phyloP scores from a whole-genome alignment of 2,888 invertebrate species.

The Dasysyrphus albostriatus region DNA sequence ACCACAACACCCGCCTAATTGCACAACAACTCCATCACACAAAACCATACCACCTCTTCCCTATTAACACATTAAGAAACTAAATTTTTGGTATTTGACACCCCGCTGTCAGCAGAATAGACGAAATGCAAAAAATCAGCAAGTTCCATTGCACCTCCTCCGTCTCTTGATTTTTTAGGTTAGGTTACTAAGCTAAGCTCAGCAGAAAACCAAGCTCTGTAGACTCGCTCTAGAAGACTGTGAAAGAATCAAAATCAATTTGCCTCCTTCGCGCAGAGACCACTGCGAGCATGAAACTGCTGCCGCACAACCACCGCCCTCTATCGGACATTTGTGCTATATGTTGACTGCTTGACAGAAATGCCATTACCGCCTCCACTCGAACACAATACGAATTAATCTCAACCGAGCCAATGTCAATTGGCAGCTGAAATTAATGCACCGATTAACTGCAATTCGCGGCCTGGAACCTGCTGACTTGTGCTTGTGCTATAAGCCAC shows the following conservation, averaged over 20 bases:
- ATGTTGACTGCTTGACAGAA: conserved; percentile 75
- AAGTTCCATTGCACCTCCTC: conserved; percentile 55
- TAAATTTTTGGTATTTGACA: conserved; percentile 72
- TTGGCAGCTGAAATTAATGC: conserved; percentile 76
- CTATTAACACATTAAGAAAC: conserved; percentile 58
- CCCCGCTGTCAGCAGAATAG: conserved; percentile 74
- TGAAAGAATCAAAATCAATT: conserved; percentile 64
- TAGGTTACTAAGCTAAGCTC: neutral
- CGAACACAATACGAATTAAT: conserved; percentile 74
- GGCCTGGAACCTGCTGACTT: conserved; percentile 74
- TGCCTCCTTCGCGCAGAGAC: conserved; percentile 53
- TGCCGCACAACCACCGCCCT: conserved; percentile 34
- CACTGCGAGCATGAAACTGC: neutral
- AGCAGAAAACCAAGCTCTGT: conserved; percentile 25
- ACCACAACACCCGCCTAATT: conserved; percentile 66
- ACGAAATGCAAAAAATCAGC: conserved; percentile 27
- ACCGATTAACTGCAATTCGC: conserved; percentile 75
- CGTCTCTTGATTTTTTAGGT: conserved; percentile 58
- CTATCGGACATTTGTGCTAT: conserved; percentile 67
- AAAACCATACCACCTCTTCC: conserved; percentile 27
- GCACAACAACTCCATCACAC: conserved; percentile 51
- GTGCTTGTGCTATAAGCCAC: conserved; percentile 51
- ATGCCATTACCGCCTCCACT: conserved; percentile 75
- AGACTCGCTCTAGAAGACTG: conserved; percentile 1
- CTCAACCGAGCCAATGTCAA: conserved; percentile 73